Conservation (phyloP, 1,140 invertebrate genomes). For the Nilaparvata lugens region DNA sequence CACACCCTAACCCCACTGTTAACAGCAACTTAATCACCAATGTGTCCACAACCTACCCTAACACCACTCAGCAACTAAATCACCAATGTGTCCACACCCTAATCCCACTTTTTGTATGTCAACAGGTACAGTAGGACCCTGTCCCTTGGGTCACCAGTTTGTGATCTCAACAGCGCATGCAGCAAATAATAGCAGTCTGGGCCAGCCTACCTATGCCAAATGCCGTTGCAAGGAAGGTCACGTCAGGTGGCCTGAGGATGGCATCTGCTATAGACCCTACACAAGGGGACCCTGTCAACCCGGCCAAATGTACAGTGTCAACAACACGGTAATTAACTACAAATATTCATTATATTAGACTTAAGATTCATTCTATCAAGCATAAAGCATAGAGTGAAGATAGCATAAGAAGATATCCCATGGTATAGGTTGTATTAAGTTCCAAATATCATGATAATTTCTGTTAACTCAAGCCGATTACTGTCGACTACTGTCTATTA, state of each 20-base stretch:
- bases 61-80: too few relatives aligned
- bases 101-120: conserved; percentile 3
- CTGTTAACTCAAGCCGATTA: too few relatives aligned
- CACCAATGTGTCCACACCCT: neutral
- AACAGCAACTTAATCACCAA: conserved; percentile 59
- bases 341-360: too few relatives aligned
- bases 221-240: conserved; percentile 62
- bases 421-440: too few relatives aligned
- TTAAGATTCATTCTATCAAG: too few relatives aligned
- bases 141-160: conserved; percentile 57
- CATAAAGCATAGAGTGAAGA: too few relatives aligned
- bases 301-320: conserved; percentile 44
- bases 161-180: conserved; percentile 24
- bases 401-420: too few relatives aligned
- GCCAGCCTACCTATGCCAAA: conserved; percentile 36
- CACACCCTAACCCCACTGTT: conserved; percentile 43
- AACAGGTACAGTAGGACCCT: conserved; percentile 56
- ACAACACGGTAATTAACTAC: neutral
- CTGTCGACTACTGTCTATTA: too few relatives aligned
- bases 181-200: neutral
- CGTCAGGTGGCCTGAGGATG: conserved; percentile 50
- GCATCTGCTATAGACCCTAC: conserved; percentile 61
- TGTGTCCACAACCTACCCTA: too few relatives aligned
- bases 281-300: conserved; percentile 61
- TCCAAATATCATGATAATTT: too few relatives aligned